Evolutionary conservation across 2,888 invertebrate species (phyloP).

Genomic region (Liposcelis brunnea): DNA sequence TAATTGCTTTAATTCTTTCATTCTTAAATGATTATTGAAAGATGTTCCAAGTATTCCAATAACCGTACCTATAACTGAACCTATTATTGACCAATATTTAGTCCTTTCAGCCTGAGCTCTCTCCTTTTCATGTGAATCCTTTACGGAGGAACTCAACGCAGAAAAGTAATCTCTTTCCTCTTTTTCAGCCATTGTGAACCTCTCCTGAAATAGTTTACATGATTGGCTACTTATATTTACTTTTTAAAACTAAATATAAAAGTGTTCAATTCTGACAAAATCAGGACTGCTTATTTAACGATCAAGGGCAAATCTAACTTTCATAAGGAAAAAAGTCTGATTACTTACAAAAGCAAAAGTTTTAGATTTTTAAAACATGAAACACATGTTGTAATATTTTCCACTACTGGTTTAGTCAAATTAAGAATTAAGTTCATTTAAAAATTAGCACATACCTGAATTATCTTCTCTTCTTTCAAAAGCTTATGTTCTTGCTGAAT

Average conservation of each 20-base stretch:
- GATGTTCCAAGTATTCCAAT: conserved; percentile 48
- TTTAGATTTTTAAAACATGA: too few species aligned
- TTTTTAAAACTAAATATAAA: too few species aligned
- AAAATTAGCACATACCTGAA: too few species aligned
- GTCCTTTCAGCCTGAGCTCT: conserved; percentile 63
- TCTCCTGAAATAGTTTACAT: neutral
- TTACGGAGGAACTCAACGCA: conserved; percentile 40
- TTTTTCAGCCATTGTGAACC: conserved; percentile 40
- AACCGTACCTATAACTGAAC: conserved; percentile 46
- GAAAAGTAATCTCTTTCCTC: conserved; percentile 60
- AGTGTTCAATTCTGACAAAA: too few species aligned
- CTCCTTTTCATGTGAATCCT: conserved; percentile 70
- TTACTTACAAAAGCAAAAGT: too few species aligned
- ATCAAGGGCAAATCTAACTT: too few species aligned
- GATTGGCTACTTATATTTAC: too few species aligned
- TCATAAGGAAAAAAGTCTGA: too few species aligned
- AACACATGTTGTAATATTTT: too few species aligned
- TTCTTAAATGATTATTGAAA: conserved; percentile 44
- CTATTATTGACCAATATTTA: conserved; percentile 68
- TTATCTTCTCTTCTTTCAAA: conserved; percentile 27
- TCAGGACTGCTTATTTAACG: too few species aligned
- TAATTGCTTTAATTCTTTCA: conserved; percentile 43
- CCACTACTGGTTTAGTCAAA: too few species aligned
- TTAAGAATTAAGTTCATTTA: too few species aligned
- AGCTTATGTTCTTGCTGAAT: conserved; percentile 42